These are phyloP conservation scores for Myotis yumanensis DNA, from an alignment of 2,113 vertebrate genomes.

Conservation along the genomic window DNA sequence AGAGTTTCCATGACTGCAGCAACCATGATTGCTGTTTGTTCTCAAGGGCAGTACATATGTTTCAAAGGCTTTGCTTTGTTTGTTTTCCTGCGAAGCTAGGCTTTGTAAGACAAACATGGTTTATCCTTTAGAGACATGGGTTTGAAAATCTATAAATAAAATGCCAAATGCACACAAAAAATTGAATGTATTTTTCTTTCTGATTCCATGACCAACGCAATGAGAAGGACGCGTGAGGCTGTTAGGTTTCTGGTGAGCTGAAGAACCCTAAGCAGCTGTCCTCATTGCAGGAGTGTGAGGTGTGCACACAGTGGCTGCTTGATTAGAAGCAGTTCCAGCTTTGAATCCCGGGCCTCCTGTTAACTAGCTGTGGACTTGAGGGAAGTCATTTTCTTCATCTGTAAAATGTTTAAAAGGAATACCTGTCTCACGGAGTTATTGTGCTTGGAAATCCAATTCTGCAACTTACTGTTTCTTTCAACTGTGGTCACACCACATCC, in stretches of 20 bases:
- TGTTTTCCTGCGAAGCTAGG: neutral
- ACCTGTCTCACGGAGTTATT: no score
- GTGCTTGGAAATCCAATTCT: neutral
- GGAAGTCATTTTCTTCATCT: neutral
- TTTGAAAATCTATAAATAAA: conserved; percentile 13
- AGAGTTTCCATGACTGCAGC: conserved; percentile 32
- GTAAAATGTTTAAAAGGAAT: neutral
- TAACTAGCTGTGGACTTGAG: neutral
- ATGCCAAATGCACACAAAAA: neutral
- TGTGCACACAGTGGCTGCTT: accelerated
- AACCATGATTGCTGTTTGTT: neutral
- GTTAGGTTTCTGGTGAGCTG: neutral
- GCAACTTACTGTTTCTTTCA: neutral
- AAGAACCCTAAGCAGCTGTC: neutral
- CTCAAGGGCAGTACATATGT: conserved; percentile 32
- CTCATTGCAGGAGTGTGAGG: neutral
- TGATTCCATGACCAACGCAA: neutral
- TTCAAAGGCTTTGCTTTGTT: conserved; percentile 38
- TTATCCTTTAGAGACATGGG: neutral
- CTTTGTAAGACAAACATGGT: conserved; percentile 30
- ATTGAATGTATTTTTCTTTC: neutral
- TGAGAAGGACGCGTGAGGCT: accelerated
- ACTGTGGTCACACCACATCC: neutral
- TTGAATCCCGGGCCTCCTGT: neutral
- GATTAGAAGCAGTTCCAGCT: neutral